phyloP scores from a whole-genome alignment of 2,113 vertebrate genomes.

The Tretioscincus oriximinensis region DNA sequence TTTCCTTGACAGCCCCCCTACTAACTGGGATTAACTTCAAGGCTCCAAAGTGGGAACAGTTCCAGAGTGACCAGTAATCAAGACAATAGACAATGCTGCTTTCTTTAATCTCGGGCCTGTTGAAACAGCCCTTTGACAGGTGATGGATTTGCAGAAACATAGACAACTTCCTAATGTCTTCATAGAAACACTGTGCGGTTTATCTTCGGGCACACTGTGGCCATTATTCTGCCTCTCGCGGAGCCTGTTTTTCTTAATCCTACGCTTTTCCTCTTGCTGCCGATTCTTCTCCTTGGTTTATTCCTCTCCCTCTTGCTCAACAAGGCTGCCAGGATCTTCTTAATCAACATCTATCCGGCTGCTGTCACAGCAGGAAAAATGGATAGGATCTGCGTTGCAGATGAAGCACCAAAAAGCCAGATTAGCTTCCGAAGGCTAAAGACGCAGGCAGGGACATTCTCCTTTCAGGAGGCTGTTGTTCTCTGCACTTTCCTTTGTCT shows the following conservation, averaged over 20 bases:
- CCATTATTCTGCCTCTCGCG: conserved; percentile 33
- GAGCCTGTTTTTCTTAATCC: conserved; percentile 35
- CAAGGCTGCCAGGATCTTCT: conserved; percentile 56
- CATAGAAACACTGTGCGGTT: conserved; percentile 47
- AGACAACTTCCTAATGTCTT: conserved; percentile 59
- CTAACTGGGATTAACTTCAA: conserved; percentile 30
- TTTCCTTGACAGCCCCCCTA: conserved; percentile 8
- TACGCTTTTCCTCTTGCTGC: conserved; percentile 27
- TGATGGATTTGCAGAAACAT: conserved; percentile 70
- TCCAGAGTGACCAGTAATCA: conserved; percentile 22
- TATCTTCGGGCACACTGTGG: conserved; percentile 45
- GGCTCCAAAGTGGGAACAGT: conserved; percentile 14
- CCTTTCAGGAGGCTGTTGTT: conserved; percentile 42
- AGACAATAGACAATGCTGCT: conserved; percentile 43
- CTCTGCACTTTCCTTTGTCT: conserved; percentile 59
- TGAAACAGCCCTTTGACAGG: conserved; percentile 68
- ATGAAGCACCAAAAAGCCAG: conserved; percentile 60
- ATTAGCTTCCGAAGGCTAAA: conserved; percentile 45
- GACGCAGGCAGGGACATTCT: conserved; percentile 45
- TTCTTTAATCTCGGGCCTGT: conserved; percentile 26
- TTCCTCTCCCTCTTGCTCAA: conserved; percentile 33
- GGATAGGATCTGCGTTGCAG: conserved; percentile 70
- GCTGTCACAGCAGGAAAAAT: conserved; percentile 66
- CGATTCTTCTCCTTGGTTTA: conserved; percentile 50
- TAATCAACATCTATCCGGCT: conserved; percentile 64